Conservation (phyloP, 2,888 invertebrate species). For the Melieria picta region DNA sequence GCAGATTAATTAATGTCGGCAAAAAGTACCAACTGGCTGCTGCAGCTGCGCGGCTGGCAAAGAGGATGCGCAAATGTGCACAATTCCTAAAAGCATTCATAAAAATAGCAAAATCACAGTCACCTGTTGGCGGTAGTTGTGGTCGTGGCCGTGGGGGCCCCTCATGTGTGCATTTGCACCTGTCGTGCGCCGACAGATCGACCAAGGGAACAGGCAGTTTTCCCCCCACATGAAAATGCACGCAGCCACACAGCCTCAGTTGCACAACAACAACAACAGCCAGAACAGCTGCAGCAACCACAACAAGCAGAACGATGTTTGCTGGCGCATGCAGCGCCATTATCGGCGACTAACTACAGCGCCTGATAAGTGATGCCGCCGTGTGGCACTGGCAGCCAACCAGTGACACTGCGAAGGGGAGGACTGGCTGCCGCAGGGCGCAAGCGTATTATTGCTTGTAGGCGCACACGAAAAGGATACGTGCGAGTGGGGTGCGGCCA, state of each 20-base stretch:
- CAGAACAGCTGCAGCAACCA: not conserved
- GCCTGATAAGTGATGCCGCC: not conserved
- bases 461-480: too few species aligned
- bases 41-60: slow-evolving; percentile 56
- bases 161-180: slow-evolving; percentile 19
- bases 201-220: slow-evolving; percentile 18
- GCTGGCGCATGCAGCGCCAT: not conserved
- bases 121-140: not conserved
- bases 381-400: too few species aligned
- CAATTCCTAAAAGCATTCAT: slow-evolving; percentile 1
- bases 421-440: too few species aligned
- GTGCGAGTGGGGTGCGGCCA: too few species aligned
- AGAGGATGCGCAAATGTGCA: not conserved
- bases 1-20: not conserved
- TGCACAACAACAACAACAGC: slow-evolving; percentile 25
- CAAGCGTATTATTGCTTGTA: too few species aligned
- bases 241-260: not conserved
- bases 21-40: slow-evolving; percentile 37
- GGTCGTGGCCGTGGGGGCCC: too few species aligned
- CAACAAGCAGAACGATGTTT: not conserved
- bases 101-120: slow-evolving; percentile 4
- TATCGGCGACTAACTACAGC: not conserved
- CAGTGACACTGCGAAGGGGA: too few species aligned
- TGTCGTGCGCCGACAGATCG: not conserved
- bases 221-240: slow-evolving; percentile 23